Evolutionary conservation across 2,888 invertebrate species (phyloP).

Genomic region (Philonicus albiceps): DNA sequence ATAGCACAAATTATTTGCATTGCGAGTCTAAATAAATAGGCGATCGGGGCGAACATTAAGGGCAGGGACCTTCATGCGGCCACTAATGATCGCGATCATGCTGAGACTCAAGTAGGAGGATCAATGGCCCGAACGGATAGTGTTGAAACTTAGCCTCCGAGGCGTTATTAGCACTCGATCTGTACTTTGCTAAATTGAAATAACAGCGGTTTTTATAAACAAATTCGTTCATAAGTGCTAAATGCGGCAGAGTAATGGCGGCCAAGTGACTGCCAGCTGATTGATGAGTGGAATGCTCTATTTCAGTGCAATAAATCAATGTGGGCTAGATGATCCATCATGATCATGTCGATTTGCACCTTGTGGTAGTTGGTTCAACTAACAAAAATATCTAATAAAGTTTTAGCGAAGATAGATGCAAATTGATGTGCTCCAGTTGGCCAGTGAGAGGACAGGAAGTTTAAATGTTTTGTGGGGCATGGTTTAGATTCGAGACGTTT

Average conservation of each 20-base stretch:
- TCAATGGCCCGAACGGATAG: neutral
- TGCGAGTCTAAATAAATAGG: conserved; percentile 17
- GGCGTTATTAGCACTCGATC: neutral
- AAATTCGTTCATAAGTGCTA: neutral
- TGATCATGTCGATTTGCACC: conserved; percentile 1
- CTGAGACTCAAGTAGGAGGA: neutral
- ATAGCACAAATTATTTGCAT: conserved; percentile 27
- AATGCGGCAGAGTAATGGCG: neutral
- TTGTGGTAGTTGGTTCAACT: neutral
- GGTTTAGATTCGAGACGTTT: neutral
- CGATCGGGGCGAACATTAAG: neutral
- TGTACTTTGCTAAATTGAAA: neutral
- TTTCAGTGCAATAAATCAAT: neutral
- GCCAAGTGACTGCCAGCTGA: neutral
- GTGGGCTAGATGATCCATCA: neutral
- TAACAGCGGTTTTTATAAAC: neutral
- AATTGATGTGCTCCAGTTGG: neutral
- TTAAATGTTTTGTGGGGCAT: neutral
- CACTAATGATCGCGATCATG: neutral
- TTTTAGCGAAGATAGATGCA: neutral
- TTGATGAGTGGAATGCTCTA: neutral
- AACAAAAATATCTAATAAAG: neutral
- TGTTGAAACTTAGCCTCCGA: conserved; percentile 3
- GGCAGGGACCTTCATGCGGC: conserved; percentile 22
- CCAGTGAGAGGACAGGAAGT: neutral